A percentile compares a stretch with the other conserved stretches of the same genome.
These are phyloP conservation scores for Propithecus coquereli DNA, from an alignment of 2,113 vertebrate genomes.

Conservation along the genomic window DNA sequence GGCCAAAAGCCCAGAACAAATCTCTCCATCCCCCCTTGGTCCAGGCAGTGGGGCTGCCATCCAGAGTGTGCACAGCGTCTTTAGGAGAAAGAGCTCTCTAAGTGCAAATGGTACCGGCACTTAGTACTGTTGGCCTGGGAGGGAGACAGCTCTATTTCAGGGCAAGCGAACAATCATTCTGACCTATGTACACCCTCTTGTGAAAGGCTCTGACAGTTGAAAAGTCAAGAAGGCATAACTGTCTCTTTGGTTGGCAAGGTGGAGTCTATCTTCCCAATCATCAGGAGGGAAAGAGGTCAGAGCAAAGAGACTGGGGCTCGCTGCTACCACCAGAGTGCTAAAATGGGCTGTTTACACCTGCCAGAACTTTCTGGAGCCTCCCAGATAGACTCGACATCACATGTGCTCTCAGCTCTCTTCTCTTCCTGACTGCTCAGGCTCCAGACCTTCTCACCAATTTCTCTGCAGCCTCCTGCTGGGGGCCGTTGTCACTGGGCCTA, in stretches of 20 bases:
- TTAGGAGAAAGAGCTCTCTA: neutral
- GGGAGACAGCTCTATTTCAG: neutral
- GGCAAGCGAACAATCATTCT: neutral
- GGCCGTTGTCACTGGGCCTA: neutral
- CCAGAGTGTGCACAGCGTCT: neutral
- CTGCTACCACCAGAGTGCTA: neutral
- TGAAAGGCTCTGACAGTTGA: neutral
- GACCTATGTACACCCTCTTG: neutral
- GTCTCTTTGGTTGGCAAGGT: neutral
- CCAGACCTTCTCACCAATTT: neutral
- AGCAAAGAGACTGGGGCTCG: neutral
- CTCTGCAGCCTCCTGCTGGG: neutral
- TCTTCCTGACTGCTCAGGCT: neutral
- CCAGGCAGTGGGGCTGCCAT: neutral
- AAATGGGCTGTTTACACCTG: neutral
- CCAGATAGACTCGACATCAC: neutral
- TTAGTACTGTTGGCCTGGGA: neutral
- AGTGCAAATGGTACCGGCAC: neutral
- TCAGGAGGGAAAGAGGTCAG: neutral
- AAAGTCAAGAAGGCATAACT: neutral
- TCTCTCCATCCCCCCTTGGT: neutral
- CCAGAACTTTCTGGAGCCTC: neutral
- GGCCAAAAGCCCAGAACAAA: constrained; percentile 46
- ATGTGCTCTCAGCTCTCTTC: neutral
- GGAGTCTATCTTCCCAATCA: neutral